A percentile compares a stretch with the other conserved stretches of the same genome.
Evolutionary conservation across 2,113 vertebrate genomes (phyloP).

Genomic region (Abramis brama): DNA sequence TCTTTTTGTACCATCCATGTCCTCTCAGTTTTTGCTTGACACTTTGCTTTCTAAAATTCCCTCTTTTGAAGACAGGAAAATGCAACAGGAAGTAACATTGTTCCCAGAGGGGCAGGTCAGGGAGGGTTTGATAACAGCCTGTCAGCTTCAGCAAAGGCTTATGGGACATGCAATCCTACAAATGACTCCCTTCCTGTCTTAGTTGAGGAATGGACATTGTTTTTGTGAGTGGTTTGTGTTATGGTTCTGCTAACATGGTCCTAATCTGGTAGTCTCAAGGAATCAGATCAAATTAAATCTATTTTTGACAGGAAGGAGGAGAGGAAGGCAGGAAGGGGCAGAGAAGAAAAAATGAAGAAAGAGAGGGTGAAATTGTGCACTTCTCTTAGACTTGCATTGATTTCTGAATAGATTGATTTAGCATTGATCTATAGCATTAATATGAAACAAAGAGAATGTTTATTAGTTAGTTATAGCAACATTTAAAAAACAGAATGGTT

Average conservation of each 20-base stretch:
- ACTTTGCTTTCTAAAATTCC: neutral
- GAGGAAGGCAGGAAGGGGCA: constrained; percentile 28
- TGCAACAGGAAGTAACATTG: constrained; percentile 64
- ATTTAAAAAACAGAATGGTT: neutral
- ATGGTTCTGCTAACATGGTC: constrained; percentile 9
- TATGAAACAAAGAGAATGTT: neutral
- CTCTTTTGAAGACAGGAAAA: constrained; percentile 34
- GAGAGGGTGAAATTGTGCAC: neutral
- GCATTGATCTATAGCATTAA: no score
- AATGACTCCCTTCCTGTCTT: constrained; percentile 69
- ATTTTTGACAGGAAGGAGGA: constrained; percentile 9
- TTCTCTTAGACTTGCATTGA: constrained; percentile 33
- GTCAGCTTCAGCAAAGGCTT: constrained; percentile 39
- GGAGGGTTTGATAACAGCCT: constrained; percentile 29
- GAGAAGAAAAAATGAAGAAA: constrained; percentile 1
- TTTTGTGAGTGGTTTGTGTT: constrained; percentile 19
- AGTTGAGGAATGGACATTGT: constrained; percentile 46
- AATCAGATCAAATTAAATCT: constrained; percentile 24
- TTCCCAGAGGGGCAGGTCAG: constrained; percentile 32
- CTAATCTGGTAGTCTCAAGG: neutral
- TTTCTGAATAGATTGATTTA: constrained; percentile 8
- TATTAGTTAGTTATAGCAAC: neutral
- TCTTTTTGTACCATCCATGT: neutral
- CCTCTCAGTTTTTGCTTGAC: neutral
- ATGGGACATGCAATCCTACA: constrained; percentile 59